Evolutionary conservation across 2,888 invertebrate species (phyloP).

Genomic region (Lasioglossum malachurum): DNA sequence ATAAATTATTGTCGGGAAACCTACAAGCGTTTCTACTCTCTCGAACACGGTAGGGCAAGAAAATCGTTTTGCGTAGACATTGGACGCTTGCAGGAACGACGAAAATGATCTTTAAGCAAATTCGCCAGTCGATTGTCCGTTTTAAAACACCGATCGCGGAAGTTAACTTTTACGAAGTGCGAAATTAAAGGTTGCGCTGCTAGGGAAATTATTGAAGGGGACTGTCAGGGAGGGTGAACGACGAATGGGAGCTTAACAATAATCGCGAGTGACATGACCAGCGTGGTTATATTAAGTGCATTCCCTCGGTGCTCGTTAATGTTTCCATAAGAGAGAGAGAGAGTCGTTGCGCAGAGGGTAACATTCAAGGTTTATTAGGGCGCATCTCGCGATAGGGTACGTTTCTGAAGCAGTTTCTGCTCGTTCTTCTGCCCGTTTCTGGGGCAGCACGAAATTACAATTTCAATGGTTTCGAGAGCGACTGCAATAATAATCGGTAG

Average conservation of each 20-base stretch:
- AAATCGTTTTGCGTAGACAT: neutral
- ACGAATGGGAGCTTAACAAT: constrained; percentile 27
- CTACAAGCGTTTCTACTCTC: neutral
- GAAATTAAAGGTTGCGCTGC: constrained; percentile 15
- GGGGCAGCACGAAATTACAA: neutral
- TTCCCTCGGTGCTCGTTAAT: neutral
- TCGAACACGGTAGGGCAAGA: neutral
- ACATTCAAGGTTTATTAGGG: neutral
- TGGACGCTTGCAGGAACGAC: neutral
- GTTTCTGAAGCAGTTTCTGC: neutral
- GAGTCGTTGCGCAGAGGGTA: neutral
- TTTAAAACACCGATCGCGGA: neutral
- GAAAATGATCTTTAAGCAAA: neutral
- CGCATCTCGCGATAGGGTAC: neutral
- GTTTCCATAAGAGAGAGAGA: constrained; percentile 9
- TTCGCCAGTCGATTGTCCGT: neutral
- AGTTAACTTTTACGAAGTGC: neutral
- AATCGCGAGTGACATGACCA: constrained; percentile 9
- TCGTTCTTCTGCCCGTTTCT: no score
- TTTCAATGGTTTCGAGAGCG: neutral
- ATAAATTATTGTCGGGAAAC: neutral
- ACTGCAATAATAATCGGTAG: neutral
- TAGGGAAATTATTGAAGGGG: constrained; percentile 5
- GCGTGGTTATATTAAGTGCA: constrained; percentile 35
- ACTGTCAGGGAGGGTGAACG: constrained; percentile 9